phyloP scores from a whole-genome alignment of 2,113 vertebrate genomes.

The Carassius gibelio region DNA sequence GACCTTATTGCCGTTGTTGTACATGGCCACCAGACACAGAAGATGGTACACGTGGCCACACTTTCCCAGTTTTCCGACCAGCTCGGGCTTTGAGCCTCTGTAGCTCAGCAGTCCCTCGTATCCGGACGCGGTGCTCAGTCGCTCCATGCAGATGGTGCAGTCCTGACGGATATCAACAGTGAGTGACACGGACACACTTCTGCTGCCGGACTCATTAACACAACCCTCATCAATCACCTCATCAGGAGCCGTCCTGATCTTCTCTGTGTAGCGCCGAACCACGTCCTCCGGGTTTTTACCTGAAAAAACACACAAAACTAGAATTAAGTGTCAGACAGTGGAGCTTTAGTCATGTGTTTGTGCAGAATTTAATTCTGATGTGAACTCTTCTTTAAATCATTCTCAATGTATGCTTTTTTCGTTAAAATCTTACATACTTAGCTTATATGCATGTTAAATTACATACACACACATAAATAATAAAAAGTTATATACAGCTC shows the following conservation, averaged over 20 bases:
- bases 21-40: slow-evolving; percentile 96
- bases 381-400: background rate
- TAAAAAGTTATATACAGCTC: no score
- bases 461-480: no score
- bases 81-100: slow-evolving; percentile 86
- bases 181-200: background rate
- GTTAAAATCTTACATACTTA: background rate
- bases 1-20: slow-evolving; percentile 95
- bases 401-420: background rate
- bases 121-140: slow-evolving; percentile 87
- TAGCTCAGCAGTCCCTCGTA: slow-evolving; percentile 90
- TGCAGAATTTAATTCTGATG: background rate
- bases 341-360: background rate
- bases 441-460: background rate
- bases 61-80: slow-evolving; percentile 93
- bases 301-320: slow-evolving; percentile 56
- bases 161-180: slow-evolving; percentile 72
- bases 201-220: slow-evolving; percentile 3
- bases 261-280: slow-evolving; percentile 92
- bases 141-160: slow-evolving; percentile 92
- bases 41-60: slow-evolving; percentile 97
- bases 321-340: background rate
- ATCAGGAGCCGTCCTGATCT: slow-evolving; percentile 89
- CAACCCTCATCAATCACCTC: slow-evolving; percentile 75
- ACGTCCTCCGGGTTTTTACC: slow-evolving; percentile 95